These are phyloP conservation scores for Ormyrus pomaceus DNA, from an alignment of 2,888 invertebrate species.

Conservation along the genomic window DNA sequence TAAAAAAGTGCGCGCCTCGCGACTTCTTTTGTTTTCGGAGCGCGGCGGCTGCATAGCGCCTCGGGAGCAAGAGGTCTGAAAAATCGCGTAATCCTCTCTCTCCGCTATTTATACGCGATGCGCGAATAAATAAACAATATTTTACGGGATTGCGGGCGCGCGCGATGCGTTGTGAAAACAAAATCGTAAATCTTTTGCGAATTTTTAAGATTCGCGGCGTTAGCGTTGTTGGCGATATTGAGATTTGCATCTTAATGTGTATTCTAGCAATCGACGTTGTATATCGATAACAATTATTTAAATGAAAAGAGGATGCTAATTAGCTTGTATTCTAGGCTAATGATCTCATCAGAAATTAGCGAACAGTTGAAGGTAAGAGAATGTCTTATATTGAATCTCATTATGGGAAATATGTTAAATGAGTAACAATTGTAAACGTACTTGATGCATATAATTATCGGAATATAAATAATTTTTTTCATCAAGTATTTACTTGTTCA, in stretches of 20 bases:
- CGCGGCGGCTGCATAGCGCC: too few species aligned
- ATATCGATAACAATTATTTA: conserved; percentile 5
- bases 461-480: too few species aligned
- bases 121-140: conserved; percentile 3
- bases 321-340: conserved; percentile 4
- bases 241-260: not conserved
- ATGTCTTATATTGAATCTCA: not conserved
- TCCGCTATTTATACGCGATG: not conserved
- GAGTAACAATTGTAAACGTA: too few species aligned
- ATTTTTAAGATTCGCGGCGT: too few species aligned
- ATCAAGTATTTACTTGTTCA: too few species aligned
- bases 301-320: conserved; percentile 34
- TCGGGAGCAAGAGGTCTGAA: not conserved
- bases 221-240: too few species aligned
- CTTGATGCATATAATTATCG: too few species aligned
- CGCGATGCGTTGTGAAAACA: not conserved
- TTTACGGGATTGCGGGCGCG: too few species aligned
- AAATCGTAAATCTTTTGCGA: not conserved
- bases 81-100: conserved; percentile 29
- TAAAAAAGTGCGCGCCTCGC: conserved; percentile 7
- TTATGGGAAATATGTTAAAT: too few species aligned
- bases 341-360: not conserved
- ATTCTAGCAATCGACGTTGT: not conserved
- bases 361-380: conserved; percentile 22
- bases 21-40: conserved; percentile 20